Evolutionary conservation across 2,888 invertebrate genomes (phyloP), one percentile per base, ranked within the genome.

Genomic region (Gandaritis pyraliata): DNA sequence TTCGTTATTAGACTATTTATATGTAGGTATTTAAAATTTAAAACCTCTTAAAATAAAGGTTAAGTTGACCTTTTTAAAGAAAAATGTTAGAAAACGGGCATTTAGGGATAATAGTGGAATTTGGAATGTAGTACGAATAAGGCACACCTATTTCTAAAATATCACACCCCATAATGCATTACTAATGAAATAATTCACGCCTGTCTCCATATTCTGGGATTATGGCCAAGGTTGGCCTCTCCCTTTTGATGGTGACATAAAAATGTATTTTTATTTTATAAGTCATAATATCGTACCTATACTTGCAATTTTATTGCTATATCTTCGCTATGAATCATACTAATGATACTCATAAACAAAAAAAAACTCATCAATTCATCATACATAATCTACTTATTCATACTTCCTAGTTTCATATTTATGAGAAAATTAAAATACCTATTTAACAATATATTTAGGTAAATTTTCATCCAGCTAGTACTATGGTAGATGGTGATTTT

Each of bases 211-310:
- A 62, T 58, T 50, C 47, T 58, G 60, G 61, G 72, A 72, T 72
- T 63, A 74, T 71, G 69, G 71, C 69, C 78, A 75, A 74, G 79
- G 76, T 65, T 68, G 70, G 64, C 73, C 75, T 59, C 69, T 57
- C 78, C 76, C 71, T 55, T 33, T 33, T 48, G 49, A 62, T 63
- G 55, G 67, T 62, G 70, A 68, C 71, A 73, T 72, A 73, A 76
- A 77, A 72, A 23, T 68, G 53, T 53, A 64, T 64, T 70, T 63
- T 67, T 64, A 54, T 67, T 55, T 65, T 66, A 61, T 68, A 46
- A 41, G 46, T 58, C 62, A 48, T 70, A 62, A 64, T 60, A 18
- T 58, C 51, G 53, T 18, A 47, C 43, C 38, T 65, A 66, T 23
- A 2, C 61, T 58, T 66, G 61, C 61, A 54, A 61, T 68, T 63